phyloP scores from a whole-genome alignment of 2,888 invertebrate genomes.

The Meta bourneti region DNA sequence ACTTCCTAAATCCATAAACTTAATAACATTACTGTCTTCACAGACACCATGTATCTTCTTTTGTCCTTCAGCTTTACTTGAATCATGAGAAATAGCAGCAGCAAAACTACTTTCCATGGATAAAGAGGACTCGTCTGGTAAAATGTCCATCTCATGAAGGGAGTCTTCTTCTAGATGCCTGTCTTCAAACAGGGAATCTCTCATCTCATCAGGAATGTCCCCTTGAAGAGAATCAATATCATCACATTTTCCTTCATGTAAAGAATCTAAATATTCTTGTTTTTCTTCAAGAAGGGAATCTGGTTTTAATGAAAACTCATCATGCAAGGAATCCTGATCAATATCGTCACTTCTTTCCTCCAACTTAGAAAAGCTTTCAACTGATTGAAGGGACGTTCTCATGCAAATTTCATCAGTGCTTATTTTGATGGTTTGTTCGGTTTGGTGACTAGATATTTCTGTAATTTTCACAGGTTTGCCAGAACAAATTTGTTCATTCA shows the following conservation, averaged over 20 bases:
- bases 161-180: conserved; percentile 73
- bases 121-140: conserved; percentile 71
- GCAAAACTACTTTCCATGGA: conserved; percentile 71
- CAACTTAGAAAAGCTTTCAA: conserved; percentile 10
- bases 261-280: conserved; percentile 69
- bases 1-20: background rate
- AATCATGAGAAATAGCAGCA: conserved; percentile 60
- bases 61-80: conserved; percentile 52
- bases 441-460: background rate
- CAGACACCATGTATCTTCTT: background rate
- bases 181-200: conserved; percentile 73
- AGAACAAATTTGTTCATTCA: background rate
- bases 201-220: conserved; percentile 64
- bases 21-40: background rate
- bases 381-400: conserved; percentile 10
- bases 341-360: conserved; percentile 51
- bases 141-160: conserved; percentile 67
- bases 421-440: background rate
- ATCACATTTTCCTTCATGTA: conserved; percentile 70
- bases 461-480: background rate
- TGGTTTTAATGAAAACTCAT: conserved; percentile 70
- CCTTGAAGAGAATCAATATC: conserved; percentile 72
- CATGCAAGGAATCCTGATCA: conserved; percentile 73
- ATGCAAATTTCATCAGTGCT: conserved; percentile 10
- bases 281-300: conserved; percentile 70